A percentile compares a stretch with the other conserved stretches of the same genome.
These are phyloP conservation scores for Raja brachyura DNA, from an alignment of 2,113 vertebrate genomes.

Conservation along the genomic window DNA sequence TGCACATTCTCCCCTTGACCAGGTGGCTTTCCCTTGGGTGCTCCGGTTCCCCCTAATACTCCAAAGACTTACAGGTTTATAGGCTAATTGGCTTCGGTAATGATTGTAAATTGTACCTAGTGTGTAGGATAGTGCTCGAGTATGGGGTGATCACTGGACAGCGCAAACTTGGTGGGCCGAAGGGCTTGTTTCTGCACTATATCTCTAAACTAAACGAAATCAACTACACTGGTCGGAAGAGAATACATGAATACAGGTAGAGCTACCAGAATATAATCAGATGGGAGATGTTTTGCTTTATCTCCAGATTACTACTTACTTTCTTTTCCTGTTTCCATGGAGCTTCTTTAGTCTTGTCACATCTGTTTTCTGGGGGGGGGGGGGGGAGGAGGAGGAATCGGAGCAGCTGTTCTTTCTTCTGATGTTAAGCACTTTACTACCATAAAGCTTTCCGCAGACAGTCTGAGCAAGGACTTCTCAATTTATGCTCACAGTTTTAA, in stretches of 20 bases:
- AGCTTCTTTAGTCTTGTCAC: not conserved
- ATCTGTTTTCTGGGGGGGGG: not conserved
- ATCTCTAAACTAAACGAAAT: no score
- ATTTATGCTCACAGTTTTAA: not conserved
- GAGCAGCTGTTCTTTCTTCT: slow-evolving; percentile 3
- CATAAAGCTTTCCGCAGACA: not conserved
- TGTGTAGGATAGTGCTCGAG: no score
- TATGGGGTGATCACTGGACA: no score
- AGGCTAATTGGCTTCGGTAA: no score
- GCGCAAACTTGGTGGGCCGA: no score
- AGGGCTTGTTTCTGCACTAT: no score
- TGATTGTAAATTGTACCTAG: no score
- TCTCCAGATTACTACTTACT: not conserved
- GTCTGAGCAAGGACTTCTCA: not conserved
- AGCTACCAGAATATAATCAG: not conserved
- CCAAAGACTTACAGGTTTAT: no score
- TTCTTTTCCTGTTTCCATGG: not conserved
- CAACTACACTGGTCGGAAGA: not conserved
- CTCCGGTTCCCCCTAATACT: no score
- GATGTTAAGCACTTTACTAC: not conserved
- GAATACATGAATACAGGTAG: not conserved
- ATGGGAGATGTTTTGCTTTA: not conserved
- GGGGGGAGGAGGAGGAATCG: not conserved
- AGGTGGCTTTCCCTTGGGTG: no score
- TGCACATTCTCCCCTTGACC: no score